phyloP scores from a whole-genome alignment of 2,113 vertebrate genomes.

The Hemiprocne comata region DNA sequence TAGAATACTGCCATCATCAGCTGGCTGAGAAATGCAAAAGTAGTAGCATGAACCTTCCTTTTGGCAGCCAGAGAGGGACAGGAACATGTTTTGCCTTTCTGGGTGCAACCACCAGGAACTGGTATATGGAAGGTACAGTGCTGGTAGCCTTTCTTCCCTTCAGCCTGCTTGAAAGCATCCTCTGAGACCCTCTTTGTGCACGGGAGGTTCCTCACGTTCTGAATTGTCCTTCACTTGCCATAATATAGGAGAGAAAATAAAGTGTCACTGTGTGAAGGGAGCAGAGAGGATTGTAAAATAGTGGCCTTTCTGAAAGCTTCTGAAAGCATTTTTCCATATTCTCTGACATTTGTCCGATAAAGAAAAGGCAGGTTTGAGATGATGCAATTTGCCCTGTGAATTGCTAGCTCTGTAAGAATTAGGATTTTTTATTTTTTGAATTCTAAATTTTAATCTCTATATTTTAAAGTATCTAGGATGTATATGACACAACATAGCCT shows the following conservation, averaged over 20 bases:
- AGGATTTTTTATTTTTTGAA: background rate
- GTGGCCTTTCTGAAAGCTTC: background rate
- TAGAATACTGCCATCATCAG: background rate
- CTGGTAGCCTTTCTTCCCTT: background rate
- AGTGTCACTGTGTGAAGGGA: background rate
- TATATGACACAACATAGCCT: background rate
- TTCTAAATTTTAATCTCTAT: background rate
- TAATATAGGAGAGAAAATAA: background rate
- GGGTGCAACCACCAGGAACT: background rate
- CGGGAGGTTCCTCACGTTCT: background rate
- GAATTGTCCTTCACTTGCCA: no score
- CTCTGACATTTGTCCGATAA: background rate
- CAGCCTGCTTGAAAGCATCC: rapidly evolving
- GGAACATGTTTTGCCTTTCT: background rate
- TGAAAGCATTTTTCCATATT: background rate
- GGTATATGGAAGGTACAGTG: background rate
- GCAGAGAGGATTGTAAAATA: background rate
- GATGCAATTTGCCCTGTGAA: background rate
- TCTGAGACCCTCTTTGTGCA: rapidly evolving
- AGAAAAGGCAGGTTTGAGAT: background rate
- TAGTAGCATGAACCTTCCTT: background rate
- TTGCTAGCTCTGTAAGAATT: background rate
- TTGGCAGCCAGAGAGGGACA: background rate
- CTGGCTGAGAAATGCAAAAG: background rate
- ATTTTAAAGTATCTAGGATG: background rate